Evolutionary conservation across 2,113 vertebrate species (phyloP), one percentile per base, ranked within the genome.

Genomic region (Oceanodroma tethys): DNA sequence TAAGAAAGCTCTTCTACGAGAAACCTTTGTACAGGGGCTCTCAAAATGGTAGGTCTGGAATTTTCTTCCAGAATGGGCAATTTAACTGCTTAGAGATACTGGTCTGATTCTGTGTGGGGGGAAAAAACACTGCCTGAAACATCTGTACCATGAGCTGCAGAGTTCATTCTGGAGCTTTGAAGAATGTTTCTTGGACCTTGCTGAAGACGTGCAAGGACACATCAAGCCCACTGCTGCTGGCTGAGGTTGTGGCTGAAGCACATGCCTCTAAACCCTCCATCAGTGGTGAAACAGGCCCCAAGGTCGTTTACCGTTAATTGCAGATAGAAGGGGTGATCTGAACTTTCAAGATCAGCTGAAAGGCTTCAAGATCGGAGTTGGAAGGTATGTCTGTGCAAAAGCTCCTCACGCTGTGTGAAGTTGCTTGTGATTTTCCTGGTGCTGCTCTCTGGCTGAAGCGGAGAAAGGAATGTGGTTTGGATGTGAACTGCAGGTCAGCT

Each of bases 221-320:
- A 45, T 9, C 0, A 3, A 45, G 13, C 38, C 26, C 53, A 16
- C 63, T 9, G 40, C 56, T 86, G 84, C 34, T 50, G 14, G 75
- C 80, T 15, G 34, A 17, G 87, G 72, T 20, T 0, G 47, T 19
- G 53, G 26, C 82, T 60, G 76, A 11, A 32, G 43, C 29, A 8
- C 3, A 2, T 60, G 60, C 75, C 22, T 2, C 53, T n/a, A 12
- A 30, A 26, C 4, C 52, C 56, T 36, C 56, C 16, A 5, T 3
- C 43, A 16, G 65, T 2, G 27, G 52, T 43, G 76, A 52, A n/a
- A 75, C 68, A 36, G 42, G 6, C 42, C 15, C 7, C 0, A 1
- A 4, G 55, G 16, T 17, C 21, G 0, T 4, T 1, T 6, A 4
- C 27, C 8, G 42, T 30, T 45, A 13, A 1, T 1, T 4, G 27